phyloP scores from a whole-genome alignment of 2,113 vertebrate species.

The Sinocyclocheilus rhinocerous region DNA sequence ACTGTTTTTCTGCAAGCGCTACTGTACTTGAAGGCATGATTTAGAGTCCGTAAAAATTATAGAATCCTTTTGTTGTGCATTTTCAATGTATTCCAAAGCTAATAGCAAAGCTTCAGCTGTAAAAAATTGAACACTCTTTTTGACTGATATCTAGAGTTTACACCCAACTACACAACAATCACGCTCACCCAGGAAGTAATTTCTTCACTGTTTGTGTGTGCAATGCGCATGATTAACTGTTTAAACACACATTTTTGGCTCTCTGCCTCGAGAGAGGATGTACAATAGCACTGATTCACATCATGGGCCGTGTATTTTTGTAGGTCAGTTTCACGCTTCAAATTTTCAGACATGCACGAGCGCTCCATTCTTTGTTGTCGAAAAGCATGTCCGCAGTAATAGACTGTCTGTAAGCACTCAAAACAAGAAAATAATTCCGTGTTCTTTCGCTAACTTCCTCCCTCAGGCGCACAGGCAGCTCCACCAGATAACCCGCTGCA shows the following conservation, averaged over 20 bases:
- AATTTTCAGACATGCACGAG: constrained; percentile 28
- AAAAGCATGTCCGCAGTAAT: constrained; percentile 56
- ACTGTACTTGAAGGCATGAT: too few species aligned
- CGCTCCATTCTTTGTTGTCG: constrained; percentile 42
- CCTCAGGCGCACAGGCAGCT: constrained; percentile 44
- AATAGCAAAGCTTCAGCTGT: too few species aligned
- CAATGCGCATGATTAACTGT: constrained; percentile 34
- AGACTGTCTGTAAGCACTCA: constrained; percentile 55
- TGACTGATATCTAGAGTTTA: constrained; percentile 19
- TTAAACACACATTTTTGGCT: constrained; percentile 11
- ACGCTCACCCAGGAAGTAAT: constrained; percentile 5
- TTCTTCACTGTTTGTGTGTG: neutral
- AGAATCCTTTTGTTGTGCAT: too few species aligned
- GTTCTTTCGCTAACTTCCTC: constrained; percentile 44
- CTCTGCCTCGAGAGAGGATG: constrained; percentile 19
- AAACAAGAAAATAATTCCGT: constrained; percentile 52
- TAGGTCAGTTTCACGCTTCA: constrained; percentile 44
- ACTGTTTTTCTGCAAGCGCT: constrained; percentile 38
- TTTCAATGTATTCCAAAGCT: too few species aligned
- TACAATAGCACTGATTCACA: constrained; percentile 40
- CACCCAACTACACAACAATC: constrained; percentile 32
- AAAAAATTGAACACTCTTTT: too few species aligned
- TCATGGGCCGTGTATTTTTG: constrained; percentile 18
- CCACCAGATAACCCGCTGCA: constrained; percentile 43
- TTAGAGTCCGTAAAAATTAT: too few species aligned